A percentile compares a stretch with the other conserved stretches of the same genome.
These are phyloP conservation scores for Perca fluviatilis DNA, from an alignment of 2,113 vertebrate genomes.

Conservation along the genomic window DNA sequence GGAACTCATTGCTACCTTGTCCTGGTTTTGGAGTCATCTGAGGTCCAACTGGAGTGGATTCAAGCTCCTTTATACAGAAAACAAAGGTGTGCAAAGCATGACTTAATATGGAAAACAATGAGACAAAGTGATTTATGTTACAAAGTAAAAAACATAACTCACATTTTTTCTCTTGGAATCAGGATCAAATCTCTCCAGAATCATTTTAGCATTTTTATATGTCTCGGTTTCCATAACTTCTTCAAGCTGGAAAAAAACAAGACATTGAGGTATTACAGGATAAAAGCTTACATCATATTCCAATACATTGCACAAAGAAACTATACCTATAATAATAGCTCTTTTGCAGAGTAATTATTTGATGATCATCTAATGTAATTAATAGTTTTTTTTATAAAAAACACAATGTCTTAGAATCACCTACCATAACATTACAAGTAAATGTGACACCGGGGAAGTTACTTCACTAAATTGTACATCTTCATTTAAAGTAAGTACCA, in stretches of 20 bases:
- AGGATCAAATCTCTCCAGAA: conserved; percentile 98
- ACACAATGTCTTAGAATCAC: conserved; percentile 36
- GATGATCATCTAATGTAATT: conserved; percentile 38
- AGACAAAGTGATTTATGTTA: background rate
- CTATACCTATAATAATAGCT: background rate
- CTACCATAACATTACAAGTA: conserved; percentile 37
- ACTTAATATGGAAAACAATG: background rate
- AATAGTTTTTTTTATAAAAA: conserved; percentile 21
- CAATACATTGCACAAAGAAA: background rate
- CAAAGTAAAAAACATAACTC: conserved; percentile 54
- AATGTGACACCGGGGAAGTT: conserved; percentile 23
- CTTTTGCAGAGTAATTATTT: conserved; percentile 14
- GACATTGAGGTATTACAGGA: background rate
- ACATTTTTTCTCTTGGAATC: conserved; percentile 93
- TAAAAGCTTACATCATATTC: background rate
- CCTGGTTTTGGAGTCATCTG: conserved; percentile 91
- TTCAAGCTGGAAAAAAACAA: conserved; percentile 88
- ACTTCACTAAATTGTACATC: conserved; percentile 72
- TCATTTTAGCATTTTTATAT: conserved; percentile 97
- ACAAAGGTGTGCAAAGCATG: background rate
- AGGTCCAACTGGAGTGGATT: conserved; percentile 85
- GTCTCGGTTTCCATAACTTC: conserved; percentile 99
- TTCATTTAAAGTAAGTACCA: conserved; percentile 88
- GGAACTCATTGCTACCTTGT: conserved; percentile 87
- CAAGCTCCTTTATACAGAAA: conserved; percentile 87